phyloP scores from a whole-genome alignment of 2,113 vertebrate genomes.

The Pedetes capensis region DNA sequence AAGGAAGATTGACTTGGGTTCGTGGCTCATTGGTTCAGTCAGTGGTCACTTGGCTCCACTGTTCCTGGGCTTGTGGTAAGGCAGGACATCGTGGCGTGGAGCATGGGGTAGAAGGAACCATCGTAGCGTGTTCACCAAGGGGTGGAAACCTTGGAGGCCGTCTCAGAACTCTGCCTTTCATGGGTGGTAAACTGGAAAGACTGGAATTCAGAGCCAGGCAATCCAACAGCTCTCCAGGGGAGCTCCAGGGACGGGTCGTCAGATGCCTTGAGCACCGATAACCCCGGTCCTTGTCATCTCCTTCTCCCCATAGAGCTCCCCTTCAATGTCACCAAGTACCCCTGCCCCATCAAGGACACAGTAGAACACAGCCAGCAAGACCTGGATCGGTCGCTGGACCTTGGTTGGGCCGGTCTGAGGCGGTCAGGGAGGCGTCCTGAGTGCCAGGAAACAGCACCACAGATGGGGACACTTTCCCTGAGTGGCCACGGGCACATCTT shows the following conservation, averaged over 20 bases:
- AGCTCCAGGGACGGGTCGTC: background rate
- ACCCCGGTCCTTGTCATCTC: background rate
- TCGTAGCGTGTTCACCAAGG: background rate
- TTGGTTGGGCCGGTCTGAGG: background rate
- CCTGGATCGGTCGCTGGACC: background rate
- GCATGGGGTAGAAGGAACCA: too few relatives aligned
- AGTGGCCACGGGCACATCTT: background rate
- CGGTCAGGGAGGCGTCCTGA: background rate
- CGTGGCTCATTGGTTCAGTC: too few relatives aligned
- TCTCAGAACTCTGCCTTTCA: background rate
- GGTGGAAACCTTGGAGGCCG: background rate
- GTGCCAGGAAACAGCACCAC: background rate
- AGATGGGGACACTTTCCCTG: background rate
- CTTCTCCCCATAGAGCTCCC: background rate
- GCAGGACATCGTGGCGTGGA: too few relatives aligned
- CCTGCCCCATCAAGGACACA: accelerated
- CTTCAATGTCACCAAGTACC: background rate
- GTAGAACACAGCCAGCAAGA: background rate
- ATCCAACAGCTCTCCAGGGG: background rate
- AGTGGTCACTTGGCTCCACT: too few relatives aligned
- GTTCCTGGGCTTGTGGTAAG: too few relatives aligned
- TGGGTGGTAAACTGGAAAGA: background rate
- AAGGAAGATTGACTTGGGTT: too few relatives aligned
- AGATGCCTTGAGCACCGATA: background rate
- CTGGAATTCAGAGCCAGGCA: background rate